Evolutionary conservation across 2,888 invertebrate species (phyloP).

Genomic region (Trissonchulus latispiculum): DNA sequence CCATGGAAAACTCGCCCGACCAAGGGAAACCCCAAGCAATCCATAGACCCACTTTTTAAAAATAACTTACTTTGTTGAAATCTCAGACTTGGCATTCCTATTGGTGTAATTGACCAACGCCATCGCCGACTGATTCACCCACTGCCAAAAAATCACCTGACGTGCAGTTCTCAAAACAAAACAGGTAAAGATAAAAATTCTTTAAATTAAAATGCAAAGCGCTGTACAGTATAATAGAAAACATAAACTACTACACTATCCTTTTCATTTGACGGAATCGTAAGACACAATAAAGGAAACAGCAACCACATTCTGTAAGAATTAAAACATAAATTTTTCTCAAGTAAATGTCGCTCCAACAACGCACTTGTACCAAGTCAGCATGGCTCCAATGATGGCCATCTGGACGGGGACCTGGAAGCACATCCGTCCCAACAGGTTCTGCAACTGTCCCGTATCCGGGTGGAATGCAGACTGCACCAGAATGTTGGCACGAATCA

Average conservation of each 20-base stretch:
- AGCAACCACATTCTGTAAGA: too few species aligned
- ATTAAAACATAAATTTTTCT: too few species aligned
- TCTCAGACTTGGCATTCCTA: constrained; percentile 54
- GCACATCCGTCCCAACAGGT: constrained; percentile 82
- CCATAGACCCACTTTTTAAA: too few species aligned
- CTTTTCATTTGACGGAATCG: too few species aligned
- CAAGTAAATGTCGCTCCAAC: too few species aligned
- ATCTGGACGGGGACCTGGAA: constrained; percentile 77
- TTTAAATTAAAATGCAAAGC: too few species aligned
- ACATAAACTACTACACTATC: too few species aligned
- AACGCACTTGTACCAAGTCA: constrained; percentile 72
- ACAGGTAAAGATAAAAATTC: constrained; percentile 19
- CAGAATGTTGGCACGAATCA: too few species aligned
- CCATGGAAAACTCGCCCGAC: too few species aligned
- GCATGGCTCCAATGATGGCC: constrained; percentile 77
- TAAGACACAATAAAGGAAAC: too few species aligned
- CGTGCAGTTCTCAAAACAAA: constrained; percentile 58
- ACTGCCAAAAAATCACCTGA: constrained; percentile 84
- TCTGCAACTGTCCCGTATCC: constrained; percentile 75
- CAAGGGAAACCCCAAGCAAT: too few species aligned
- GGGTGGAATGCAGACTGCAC: constrained; percentile 86
- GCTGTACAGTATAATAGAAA: too few species aligned
- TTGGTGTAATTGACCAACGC: constrained; percentile 89
- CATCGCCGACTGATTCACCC: constrained; percentile 88
- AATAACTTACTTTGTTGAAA: constrained; percentile 32